Evolutionary conservation across 2,888 invertebrate genomes (phyloP), one percentile per base, ranked within the genome.

Genomic region (Osmoderma eremita): DNA sequence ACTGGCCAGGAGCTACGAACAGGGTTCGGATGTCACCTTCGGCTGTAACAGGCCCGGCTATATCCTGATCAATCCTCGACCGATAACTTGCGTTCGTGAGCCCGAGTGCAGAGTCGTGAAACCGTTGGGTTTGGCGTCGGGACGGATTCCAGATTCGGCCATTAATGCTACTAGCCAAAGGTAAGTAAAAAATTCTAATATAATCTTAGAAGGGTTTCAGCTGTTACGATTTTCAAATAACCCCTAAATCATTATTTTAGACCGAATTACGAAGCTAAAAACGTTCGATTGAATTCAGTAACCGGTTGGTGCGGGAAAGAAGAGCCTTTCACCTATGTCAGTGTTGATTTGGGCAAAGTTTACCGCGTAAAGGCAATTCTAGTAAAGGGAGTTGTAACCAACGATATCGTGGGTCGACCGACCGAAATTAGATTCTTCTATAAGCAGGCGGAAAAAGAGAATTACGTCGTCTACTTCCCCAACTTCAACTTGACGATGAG

Each of bases 281-380:
- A 96, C 78, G 90, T 96, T 10, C 87, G 96, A 30, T 83, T 97
- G 38, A 95, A 95, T 79, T 95, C 96, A 0, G 95, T 95, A 2
- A 96, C 96, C 50, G 96, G 96, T 15, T 97, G 96, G 96, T 96
- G 96, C 82, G 95, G 95, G n/a, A 96, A 95, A 77, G 93, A 94
- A 83, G 97, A 97, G 84, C 93, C 96, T 0, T 97, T 97, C 78
- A 97, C 97, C 0, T 97, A 97, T 76, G 94, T 97, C 5, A 96
- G 94, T 77, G 96, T 98, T 0, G 97, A 98, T 82, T 86, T 98
- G 70, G 97, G 97, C 42, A 91, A 93, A 83, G 91, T 96, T n/a
- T 94, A 91, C 80, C 88, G 96, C 73, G 93, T 97, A 0, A 96
- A 95, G 83, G 95, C 95, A 17, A 95, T 96, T 74, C 84, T 96